Evolutionary conservation across 2,113 vertebrate species (phyloP), one percentile per base, ranked within the genome.

Genomic region (Cynopterus brachyotis): DNA sequence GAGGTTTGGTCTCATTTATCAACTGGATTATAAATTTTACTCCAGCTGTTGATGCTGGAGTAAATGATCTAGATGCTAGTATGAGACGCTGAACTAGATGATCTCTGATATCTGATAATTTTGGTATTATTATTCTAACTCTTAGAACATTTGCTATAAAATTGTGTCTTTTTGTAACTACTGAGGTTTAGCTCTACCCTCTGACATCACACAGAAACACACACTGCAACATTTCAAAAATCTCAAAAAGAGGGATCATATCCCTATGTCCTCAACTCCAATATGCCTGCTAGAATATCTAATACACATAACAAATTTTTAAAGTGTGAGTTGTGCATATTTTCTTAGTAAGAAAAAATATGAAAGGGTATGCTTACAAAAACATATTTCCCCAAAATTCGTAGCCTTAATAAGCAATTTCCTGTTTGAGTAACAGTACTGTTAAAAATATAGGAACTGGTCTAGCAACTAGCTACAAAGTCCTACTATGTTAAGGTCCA

Each of bases 341-440:
- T 87, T 93, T 13, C 30, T 86, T 28, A 75, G 72, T 53, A 79
- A 55, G 13, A 84, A 80, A 91, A 85, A 45, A 69, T 69, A 19
- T 89, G 50, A 95, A 95, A 93, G 37, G 45, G 24, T 17, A 80
- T 40, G 80, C n/a, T 79, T 59, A 62, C 2, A 30, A 76, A 94
- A 92, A 87, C 17, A 95, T 35, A 62, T 79, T 96, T 96, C 86
- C 66, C 66, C 70, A 95, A 93, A 86, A 26, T 9, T 9, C 12
- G 57, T 92, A 90, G 83, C 37, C 55, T 95, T 91, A 94, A 79
- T 53, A 89, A 62, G 15, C 28, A 96, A 95, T 80, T 94, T 97
- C 37, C 32, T 89, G 15, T 73, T 96, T 78, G 24, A 96, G 62
- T 80, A 79, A 95, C 88, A 78, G 5, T 69, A 64, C 10, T 72